Conservation (phyloP, 2,797 vertebrate genomes). For the Morus bassanus region DNA sequence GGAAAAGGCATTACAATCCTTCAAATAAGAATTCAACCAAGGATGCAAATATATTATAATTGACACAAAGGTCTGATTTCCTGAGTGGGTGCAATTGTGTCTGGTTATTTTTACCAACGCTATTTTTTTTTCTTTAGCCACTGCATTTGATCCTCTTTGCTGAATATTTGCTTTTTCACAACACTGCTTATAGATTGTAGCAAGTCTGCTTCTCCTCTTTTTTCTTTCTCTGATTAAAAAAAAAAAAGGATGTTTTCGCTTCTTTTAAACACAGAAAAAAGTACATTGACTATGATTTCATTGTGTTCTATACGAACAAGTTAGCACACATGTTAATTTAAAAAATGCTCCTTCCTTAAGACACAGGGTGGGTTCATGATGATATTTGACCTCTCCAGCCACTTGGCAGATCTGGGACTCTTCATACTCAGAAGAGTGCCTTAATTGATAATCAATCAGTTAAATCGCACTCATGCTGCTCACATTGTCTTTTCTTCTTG, state of each 20-base stretch:
- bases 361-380: not conserved
- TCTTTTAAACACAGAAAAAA: not conserved
- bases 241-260: not conserved
- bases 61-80: not conserved
- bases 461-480: constrained; percentile 8
- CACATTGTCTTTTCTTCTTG: not conserved
- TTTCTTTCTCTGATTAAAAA: not conserved
- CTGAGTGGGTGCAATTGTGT: not conserved
- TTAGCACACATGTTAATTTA: not conserved
- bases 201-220: not conserved
- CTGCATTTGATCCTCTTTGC: not conserved
- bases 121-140: not conserved
- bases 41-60: not conserved
- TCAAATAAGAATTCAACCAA: not conserved
- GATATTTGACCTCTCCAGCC: constrained; percentile 39
- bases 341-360: not conserved
- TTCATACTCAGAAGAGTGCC: constrained; percentile 6
- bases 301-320: not conserved
- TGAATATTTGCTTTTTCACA: not conserved
- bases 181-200: not conserved
- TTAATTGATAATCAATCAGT: constrained; percentile 42
- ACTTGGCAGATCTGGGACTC: constrained; percentile 7
- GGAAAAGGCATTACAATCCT: not conserved
- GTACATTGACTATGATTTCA: not conserved
- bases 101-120: not conserved